phyloP scores from a whole-genome alignment of 1,140 invertebrate species.

The Papilio polyxenes region DNA sequence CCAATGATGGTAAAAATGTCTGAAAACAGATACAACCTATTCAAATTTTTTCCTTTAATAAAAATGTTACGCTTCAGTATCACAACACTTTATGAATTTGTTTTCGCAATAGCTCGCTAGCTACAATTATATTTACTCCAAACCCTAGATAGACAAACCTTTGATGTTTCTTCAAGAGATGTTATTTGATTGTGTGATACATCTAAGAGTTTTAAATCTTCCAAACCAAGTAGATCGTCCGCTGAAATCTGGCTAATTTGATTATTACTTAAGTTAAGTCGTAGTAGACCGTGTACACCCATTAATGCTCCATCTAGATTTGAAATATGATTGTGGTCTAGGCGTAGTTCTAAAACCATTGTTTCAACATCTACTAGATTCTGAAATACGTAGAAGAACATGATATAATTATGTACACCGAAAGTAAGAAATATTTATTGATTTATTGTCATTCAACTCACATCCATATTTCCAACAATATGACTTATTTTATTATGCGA shows the following conservation, averaged over 20 bases:
- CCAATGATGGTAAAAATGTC: slow-evolving; percentile 88
- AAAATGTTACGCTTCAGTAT: slow-evolving; percentile 18
- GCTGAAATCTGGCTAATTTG: slow-evolving; percentile 85
- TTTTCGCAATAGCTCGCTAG: slow-evolving; percentile 38
- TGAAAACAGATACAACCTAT: slow-evolving; percentile 70
- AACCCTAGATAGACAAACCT: slow-evolving; percentile 81
- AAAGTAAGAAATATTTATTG: too few species aligned
- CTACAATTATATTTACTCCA: not conserved
- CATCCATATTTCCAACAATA: slow-evolving; percentile 85
- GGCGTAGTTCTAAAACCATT: slow-evolving; percentile 84
- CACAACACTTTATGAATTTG: slow-evolving; percentile 1
- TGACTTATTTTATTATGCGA: slow-evolving; percentile 87
- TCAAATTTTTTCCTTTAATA: not conserved
- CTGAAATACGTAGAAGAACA: slow-evolving; percentile 66
- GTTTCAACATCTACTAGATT: slow-evolving; percentile 88
- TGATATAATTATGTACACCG: not conserved
- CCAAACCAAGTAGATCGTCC: slow-evolving; percentile 87
- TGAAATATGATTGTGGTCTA: slow-evolving; percentile 87
- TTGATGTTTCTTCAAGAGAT: slow-evolving; percentile 89
- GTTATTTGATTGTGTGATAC: slow-evolving; percentile 88
- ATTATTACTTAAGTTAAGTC: slow-evolving; percentile 88
- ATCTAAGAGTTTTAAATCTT: slow-evolving; percentile 86
- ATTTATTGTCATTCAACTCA: slow-evolving; percentile 60
- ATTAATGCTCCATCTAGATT: slow-evolving; percentile 87
- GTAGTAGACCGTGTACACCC: slow-evolving; percentile 86